Percentiles rank a stretch among this genome's conserved stretches.
Evolutionary conservation across 2,113 vertebrate species (phyloP).

Genomic region (Tautogolabrus adspersus): DNA sequence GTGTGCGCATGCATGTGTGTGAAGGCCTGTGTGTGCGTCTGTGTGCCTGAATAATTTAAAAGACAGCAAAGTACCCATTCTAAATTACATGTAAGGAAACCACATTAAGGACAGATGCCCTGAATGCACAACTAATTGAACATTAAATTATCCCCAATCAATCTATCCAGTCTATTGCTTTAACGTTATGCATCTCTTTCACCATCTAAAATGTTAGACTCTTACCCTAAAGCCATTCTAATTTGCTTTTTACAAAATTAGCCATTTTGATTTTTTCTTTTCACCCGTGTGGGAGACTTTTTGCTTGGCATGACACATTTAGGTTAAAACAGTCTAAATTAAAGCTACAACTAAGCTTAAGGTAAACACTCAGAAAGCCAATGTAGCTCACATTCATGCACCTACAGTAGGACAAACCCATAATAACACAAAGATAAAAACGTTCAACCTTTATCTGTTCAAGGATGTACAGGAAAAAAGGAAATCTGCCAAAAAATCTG

Average conservation of each 20-base stretch:
- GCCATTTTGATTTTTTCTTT: conserved; percentile 49
- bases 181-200: background rate
- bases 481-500: background rate
- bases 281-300: background rate
- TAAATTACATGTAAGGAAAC: conserved; percentile 54
- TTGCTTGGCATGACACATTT: background rate
- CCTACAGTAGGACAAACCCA: background rate
- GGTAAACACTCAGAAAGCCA: conserved; percentile 7
- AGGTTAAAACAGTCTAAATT: conserved; percentile 32
- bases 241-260: conserved; percentile 45
- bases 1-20: conserved; percentile 10
- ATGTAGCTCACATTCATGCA: conserved; percentile 6
- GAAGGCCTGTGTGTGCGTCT: conserved; percentile 5
- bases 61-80: conserved; percentile 41
- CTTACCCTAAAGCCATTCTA: conserved; percentile 38
- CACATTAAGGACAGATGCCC: conserved; percentile 17
- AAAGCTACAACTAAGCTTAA: background rate
- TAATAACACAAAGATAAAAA: background rate
- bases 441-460: background rate
- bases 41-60: conserved; percentile 62
- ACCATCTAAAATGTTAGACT: conserved; percentile 37
- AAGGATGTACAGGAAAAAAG: background rate
- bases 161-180: conserved; percentile 42
- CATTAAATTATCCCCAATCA: conserved; percentile 48
- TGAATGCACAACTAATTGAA: conserved; percentile 13